phyloP scores from a whole-genome alignment of 2,113 vertebrate species.

The Perca fluviatilis region DNA sequence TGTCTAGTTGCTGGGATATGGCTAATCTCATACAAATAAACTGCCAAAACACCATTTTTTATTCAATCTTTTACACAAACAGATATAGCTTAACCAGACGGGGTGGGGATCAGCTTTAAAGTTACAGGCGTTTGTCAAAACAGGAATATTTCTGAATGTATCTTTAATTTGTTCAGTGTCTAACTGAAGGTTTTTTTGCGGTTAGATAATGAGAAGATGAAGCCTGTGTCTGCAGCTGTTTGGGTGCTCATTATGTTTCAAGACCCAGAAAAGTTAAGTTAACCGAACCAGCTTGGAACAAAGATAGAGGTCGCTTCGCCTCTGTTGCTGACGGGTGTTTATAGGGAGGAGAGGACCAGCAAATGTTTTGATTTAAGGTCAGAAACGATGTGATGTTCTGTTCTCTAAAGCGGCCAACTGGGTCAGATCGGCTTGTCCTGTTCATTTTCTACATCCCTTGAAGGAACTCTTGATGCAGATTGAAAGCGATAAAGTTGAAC shows the following conservation, averaged over 20 bases:
- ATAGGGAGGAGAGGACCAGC: constrained; percentile 22
- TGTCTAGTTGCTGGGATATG: constrained; percentile 47
- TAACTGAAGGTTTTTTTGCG: constrained; percentile 17
- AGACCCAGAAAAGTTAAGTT: background rate
- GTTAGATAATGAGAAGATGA: constrained; percentile 11
- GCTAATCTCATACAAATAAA: constrained; percentile 34
- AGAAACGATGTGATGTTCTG: constrained; percentile 67
- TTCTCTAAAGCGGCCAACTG: constrained; percentile 40
- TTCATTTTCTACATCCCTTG: constrained; percentile 27
- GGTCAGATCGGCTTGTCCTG: constrained; percentile 62
- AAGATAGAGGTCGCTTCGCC: constrained; percentile 12
- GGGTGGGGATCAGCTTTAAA: constrained; percentile 1
- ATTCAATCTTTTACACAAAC: constrained; percentile 19
- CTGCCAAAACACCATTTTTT: constrained; percentile 22
- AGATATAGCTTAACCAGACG: constrained; percentile 2
- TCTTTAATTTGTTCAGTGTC: background rate
- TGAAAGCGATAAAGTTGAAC: constrained; percentile 33
- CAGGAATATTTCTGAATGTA: constrained; percentile 3
- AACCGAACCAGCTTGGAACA: background rate
- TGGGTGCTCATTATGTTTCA: background rate
- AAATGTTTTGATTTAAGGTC: constrained; percentile 49
- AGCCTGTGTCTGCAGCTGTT: constrained; percentile 13
- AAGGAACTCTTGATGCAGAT: constrained; percentile 33
- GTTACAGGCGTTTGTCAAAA: constrained; percentile 14
- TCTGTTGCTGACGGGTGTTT: background rate